A percentile compares a stretch with the other conserved stretches of the same genome.
These are phyloP conservation scores for Clarias platycephalus DNA, from an alignment of 2,797 vertebrate species.

Conservation along the genomic window DNA sequence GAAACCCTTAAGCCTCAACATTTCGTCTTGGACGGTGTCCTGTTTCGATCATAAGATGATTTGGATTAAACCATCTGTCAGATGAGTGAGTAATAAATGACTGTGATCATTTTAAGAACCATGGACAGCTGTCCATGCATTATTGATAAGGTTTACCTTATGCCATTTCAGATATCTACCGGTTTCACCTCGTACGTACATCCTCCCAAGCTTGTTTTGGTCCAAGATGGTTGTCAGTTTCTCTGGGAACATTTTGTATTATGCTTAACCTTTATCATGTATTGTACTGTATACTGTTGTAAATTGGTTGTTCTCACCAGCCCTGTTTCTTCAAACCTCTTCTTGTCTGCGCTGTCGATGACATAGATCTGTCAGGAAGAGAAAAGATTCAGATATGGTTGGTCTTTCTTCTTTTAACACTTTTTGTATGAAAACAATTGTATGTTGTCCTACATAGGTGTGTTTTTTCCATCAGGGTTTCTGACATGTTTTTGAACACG, in stretches of 20 bases:
- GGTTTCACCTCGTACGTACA: background rate
- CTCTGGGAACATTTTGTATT: background rate
- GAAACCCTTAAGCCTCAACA: background rate
- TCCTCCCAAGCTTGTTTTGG: background rate
- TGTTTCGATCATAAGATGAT: background rate
- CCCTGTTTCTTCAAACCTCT: conserved; percentile 88
- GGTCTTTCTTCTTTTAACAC: background rate
- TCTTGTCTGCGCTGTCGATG: conserved; percentile 89
- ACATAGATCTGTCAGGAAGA: conserved; percentile 81
- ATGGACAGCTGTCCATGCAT: background rate
- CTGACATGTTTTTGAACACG: background rate
- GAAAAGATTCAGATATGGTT: background rate
- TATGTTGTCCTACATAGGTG: background rate
- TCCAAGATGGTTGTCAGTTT: background rate
- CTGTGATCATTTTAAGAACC: background rate
- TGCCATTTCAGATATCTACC: background rate
- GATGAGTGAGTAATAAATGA: conserved; percentile 1
- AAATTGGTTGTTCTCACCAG: conserved; percentile 71
- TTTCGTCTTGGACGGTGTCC: background rate
- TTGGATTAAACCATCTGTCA: background rate
- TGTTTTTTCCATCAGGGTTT: background rate
- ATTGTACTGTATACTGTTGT: background rate
- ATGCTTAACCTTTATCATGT: background rate
- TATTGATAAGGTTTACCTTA: background rate
- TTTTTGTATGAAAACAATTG: background rate